Evolutionary conservation across 1,140 invertebrate genomes (phyloP), one percentile per base, ranked within the genome.

Genomic region (Cotesia vestalis): DNA sequence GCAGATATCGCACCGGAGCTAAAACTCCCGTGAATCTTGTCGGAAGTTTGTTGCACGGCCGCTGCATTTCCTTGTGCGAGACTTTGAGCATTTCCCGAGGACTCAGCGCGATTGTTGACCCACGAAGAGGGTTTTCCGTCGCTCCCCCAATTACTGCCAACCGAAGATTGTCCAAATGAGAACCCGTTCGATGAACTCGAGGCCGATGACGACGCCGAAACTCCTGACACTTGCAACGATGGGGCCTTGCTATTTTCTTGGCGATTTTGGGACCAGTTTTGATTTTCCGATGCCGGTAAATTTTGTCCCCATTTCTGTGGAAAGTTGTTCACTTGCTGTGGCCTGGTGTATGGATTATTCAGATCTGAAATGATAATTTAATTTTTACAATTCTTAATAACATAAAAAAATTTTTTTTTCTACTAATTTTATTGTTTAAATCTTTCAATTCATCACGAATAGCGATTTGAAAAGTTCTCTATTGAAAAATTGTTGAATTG

Each of bases 151-250:
- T 74, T 74, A 27, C 76, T 75, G 35, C 83, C 73, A 1, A 79
- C 74, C 0, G 78, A 74, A 0, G 78, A 80, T 36, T 80, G 77
- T n/a, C 79, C 60, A 40, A 78, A 74, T 1, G 81, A 76, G 35
- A 79, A 73, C 12, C 77, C 79, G 59, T 77, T 74, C 27, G 67
- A 34, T 11, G 77, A 73, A 0, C 51, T 71, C 0, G 81, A 80
- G 3, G 76, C 75, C 2, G 74, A 76, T 1, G 79, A 78, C 40
- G 69, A 46, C 12, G 78, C 74, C 0, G 78, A 78, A 20, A 73
- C 80, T 6, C 69, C 69, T 8, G 78, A 78, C 51, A 79, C 70
- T 66, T 76, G 73, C 1, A 75, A 12, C 12, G 17, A 61, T 2
- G 69, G 60, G 46, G 38, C 40, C 11, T 46, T 6, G 6, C 5